Evolutionary conservation across 2,888 invertebrate genomes (phyloP).

Genomic region (Baronia brevicornis): DNA sequence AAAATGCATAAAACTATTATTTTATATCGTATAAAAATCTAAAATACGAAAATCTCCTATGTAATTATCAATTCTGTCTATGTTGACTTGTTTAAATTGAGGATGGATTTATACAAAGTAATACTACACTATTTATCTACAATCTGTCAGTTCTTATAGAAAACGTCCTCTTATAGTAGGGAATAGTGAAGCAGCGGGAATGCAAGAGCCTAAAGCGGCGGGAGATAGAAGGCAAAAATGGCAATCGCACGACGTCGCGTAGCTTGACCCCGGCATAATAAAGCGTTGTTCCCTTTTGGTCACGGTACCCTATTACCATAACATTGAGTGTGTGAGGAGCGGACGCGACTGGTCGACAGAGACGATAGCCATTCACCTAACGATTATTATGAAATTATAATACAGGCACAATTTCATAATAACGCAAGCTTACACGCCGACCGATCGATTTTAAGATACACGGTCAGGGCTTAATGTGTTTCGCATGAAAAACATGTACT

Average conservation of each 20-base stretch:
- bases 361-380: conserved; percentile 28
- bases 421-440: conserved; percentile 24
- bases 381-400: conserved; percentile 51
- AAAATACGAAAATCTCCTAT: too few species aligned
- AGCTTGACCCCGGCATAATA: conserved; percentile 41
- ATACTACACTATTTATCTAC: too few species aligned
- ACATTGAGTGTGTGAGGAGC: conserved; percentile 43
- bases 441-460: conserved; percentile 49
- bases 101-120: too few species aligned
- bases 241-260: conserved; percentile 54
- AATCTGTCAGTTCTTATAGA: too few species aligned
- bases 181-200: conserved; percentile 33
- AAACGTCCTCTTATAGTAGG: too few species aligned
- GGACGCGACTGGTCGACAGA: conserved; percentile 29
- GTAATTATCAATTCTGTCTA: too few species aligned
- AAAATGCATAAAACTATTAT: too few species aligned
- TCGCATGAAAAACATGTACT: too few species aligned
- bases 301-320: conserved; percentile 53
- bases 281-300: conserved; percentile 44
- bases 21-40: too few species aligned
- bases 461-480: too few species aligned
- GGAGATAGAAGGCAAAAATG: conserved; percentile 51
- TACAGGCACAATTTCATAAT: conserved; percentile 33
- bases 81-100: too few species aligned
- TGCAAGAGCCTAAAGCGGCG: conserved; percentile 38